These are phyloP conservation scores for Danio choprae DNA, from an alignment of 2,797 vertebrate species.

Conservation along the genomic window DNA sequence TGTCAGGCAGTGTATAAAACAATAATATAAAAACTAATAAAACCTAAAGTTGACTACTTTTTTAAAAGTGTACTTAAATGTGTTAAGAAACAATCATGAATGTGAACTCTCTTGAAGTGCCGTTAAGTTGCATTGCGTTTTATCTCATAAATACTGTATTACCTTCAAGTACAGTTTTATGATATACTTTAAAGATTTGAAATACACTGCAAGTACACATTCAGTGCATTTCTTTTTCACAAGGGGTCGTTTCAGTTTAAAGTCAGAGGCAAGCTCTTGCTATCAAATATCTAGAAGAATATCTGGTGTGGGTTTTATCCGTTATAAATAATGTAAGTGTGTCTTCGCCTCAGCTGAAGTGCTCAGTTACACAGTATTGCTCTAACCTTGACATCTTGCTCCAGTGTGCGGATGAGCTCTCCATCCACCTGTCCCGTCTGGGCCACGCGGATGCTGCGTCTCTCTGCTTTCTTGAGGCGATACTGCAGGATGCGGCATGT, in stretches of 20 bases:
- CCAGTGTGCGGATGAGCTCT: conserved; percentile 91
- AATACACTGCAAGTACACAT: background rate
- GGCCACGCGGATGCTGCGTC: conserved; percentile 92
- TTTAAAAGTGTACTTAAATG: background rate
- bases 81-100: background rate
- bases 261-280: background rate
- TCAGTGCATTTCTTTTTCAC: background rate
- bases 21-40: too few species aligned
- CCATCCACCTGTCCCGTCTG: conserved; percentile 96
- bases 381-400: conserved; percentile 95
- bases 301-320: background rate
- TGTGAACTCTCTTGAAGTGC: background rate
- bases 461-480: conserved; percentile 94
- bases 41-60: too few species aligned
- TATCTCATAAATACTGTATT: background rate
- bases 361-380: background rate
- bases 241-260: background rate
- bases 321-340: background rate
- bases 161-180: background rate
- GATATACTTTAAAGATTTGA: background rate
- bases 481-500: conserved; percentile 98
- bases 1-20: too few species aligned
- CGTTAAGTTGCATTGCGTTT: background rate
- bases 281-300: background rate
- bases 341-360: background rate